Conservation (phyloP, 2,113 vertebrate species). For the Nothoprocta perdicaria region DNA sequence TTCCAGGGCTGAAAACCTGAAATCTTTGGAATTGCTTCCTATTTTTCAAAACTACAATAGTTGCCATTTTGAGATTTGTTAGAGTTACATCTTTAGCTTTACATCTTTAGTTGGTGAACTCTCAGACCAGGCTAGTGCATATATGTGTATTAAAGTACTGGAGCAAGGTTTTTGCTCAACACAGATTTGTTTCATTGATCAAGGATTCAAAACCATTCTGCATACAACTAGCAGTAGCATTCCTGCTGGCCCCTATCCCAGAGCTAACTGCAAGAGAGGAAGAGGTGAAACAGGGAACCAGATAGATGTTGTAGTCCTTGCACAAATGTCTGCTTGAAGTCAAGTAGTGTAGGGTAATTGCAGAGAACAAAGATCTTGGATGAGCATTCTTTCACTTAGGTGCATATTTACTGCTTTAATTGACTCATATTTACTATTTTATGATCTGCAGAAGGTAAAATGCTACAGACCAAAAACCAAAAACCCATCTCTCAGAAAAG, state of each 20-base stretch:
- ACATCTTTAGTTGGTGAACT: neutral
- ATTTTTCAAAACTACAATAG: neutral
- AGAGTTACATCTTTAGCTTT: neutral
- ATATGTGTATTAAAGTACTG: too few relatives aligned
- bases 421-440: neutral
- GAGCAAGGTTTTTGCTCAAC: neutral
- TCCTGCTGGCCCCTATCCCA: neutral
- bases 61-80: neutral
- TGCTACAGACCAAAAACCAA: neutral
- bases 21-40: neutral
- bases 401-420: neutral
- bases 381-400: neutral
- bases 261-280: neutral
- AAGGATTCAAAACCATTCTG: neutral
- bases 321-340: neutral
- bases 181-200: neutral
- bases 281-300: neutral
- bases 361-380: too few relatives aligned
- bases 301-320: neutral
- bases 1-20: neutral
- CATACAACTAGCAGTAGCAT: neutral
- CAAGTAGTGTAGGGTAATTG: neutral
- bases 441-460: neutral
- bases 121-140: too few relatives aligned
- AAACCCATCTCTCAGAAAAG: neutral